Base-by-base conservation (phyloP, 1,140 invertebrate species). In the Sycobia sp. region DNA sequence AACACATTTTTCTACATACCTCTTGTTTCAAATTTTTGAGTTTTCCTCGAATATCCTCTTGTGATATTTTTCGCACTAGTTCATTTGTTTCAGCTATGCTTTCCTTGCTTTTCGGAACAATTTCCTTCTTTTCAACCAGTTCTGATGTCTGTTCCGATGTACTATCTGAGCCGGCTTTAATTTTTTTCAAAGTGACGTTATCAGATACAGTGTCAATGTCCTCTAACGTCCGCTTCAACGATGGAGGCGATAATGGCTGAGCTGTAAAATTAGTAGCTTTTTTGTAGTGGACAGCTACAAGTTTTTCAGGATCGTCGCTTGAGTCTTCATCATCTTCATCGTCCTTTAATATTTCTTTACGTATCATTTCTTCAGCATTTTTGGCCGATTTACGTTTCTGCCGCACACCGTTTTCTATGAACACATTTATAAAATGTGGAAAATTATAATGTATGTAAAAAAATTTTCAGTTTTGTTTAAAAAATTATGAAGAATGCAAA, bases 341-440 rank as follows among this genome's bases (percentile, higher is more conserved):
- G 9, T 66, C 53, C 38, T 68, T 70, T 7, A 72, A 54, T 36
- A 68, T 71, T 13, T 75, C 69, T 38, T 74, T 77, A 11, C 70
- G 65, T 20, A 78, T 76, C 39, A 76, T 72, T 44, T 76, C 73
- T 59, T 76, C 75, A 4, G 76, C 76, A 56, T 73, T 76, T 51
- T 59, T 71, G 7, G 76, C 76, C 32, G 75, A 76, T 56, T 49
- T 72, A 25, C 76, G 69, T 18, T 69, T 77, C 41, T 75, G 71
- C 22, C 71, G 68, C 46, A 67, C 71, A 32, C 51, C 71, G 8
- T 72, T 68, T 53, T 57, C 68, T 66, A 58, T 62, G 43, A 66
- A 65, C 38, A 59, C 25, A 38, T 41, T 53, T 38, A 56, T 29
- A 18, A 46, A 51, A 5, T 57, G 51, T 11, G 38, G 53, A 49